Conservation (phyloP, 2,888 invertebrate genomes). For the Ischnus inquisitorius region DNA sequence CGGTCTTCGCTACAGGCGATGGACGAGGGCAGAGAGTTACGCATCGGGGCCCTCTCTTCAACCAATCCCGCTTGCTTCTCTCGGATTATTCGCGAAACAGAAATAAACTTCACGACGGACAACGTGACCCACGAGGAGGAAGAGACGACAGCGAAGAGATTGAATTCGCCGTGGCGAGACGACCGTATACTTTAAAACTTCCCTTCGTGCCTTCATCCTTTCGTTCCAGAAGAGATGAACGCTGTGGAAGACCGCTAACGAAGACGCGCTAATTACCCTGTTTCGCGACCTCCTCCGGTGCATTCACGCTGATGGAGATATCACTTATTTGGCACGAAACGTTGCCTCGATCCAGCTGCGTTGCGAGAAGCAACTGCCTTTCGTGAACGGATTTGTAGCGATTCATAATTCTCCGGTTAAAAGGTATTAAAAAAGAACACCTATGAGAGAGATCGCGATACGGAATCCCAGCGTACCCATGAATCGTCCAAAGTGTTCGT, state of each 20-base stretch:
- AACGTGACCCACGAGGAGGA: conserved; percentile 55
- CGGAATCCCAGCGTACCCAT: conserved; percentile 24
- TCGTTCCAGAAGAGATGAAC: conserved; percentile 59
- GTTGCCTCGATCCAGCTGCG: background rate
- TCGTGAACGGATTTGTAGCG: conserved; percentile 35
- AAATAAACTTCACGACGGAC: conserved; percentile 75
- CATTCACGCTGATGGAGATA: conserved; percentile 71
- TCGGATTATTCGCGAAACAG: conserved; percentile 71
- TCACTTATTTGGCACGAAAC: conserved; percentile 51
- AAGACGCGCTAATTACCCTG: conserved; percentile 74
- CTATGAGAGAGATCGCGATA: conserved; percentile 23
- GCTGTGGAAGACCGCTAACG: conserved; percentile 53
- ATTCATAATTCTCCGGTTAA: conserved; percentile 39
- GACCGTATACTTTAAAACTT: no score
- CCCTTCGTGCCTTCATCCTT: background rate
- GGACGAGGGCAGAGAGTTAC: conserved; percentile 68
- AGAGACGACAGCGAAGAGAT: conserved; percentile 49
- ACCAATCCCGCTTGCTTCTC: conserved; percentile 52
- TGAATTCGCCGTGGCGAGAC: conserved; percentile 51
- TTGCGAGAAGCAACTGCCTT: conserved; percentile 12
- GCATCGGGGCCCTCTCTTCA: conserved; percentile 61
- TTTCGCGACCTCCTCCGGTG: conserved; percentile 68
- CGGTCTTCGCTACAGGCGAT: conserved; percentile 58
- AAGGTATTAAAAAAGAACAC: conserved; percentile 11
- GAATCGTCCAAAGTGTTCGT: conserved; percentile 22